Conservation (phyloP, 2,113 vertebrate genomes). For the Glaucidium brasilianum region DNA sequence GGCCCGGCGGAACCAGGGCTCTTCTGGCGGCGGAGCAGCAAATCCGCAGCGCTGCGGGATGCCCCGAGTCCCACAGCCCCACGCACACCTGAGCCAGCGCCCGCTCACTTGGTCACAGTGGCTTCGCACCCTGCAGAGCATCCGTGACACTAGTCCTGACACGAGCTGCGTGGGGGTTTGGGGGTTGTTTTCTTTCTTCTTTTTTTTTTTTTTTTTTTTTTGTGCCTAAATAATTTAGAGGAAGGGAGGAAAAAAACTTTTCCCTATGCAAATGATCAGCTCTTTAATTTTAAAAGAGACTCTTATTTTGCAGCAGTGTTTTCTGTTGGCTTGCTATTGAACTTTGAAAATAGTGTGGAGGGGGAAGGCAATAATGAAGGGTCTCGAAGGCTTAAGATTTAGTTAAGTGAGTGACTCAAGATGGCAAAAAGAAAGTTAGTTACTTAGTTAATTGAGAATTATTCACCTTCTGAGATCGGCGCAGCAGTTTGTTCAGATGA, state of each 20-base stretch:
- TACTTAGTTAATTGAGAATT: conserved; percentile 61
- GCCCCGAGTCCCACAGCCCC: neutral
- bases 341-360: conserved; percentile 60
- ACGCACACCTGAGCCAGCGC: neutral
- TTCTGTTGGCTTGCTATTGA: conserved; percentile 59
- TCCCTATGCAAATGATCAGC: neutral
- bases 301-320: conserved; percentile 72
- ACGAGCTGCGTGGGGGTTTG: neutral
- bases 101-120: neutral
- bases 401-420: conserved; percentile 48
- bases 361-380: conserved; percentile 47
- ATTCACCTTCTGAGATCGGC: conserved; percentile 51
- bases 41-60: neutral
- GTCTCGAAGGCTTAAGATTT: conserved; percentile 56
- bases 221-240: neutral
- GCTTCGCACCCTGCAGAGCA: neutral
- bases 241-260: neutral
- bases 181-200: too few relatives aligned
- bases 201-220: neutral
- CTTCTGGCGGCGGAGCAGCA: neutral
- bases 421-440: conserved; percentile 41
- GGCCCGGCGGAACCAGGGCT: neutral
- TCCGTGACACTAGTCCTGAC: neutral
- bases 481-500: conserved; percentile 32
- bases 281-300: conserved; percentile 61